Evolutionary conservation across 2,888 invertebrate genomes (phyloP).

Genomic region (Plusia festucae): DNA sequence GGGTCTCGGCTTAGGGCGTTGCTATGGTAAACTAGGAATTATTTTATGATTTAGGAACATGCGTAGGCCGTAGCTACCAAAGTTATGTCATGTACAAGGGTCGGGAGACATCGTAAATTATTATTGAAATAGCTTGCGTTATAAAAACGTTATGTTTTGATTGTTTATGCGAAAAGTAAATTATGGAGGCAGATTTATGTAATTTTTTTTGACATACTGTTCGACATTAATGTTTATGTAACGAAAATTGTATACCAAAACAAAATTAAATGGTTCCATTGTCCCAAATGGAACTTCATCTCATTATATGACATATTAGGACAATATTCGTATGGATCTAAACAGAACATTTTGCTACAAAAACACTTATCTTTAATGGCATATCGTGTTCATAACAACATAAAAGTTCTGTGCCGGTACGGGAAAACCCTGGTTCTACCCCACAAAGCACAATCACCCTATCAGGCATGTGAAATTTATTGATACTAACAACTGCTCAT

Average conservation of each 20-base stretch:
- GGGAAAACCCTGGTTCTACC: neutral
- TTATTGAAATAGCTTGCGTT: neutral
- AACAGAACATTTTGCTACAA: neutral
- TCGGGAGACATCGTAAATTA: slow-evolving; percentile 3
- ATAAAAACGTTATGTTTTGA: neutral
- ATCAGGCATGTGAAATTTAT: neutral
- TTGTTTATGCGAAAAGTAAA: neutral
- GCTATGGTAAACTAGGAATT: neutral
- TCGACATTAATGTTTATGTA: neutral
- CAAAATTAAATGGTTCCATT: neutral
- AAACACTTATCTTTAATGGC: neutral
- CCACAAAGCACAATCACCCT: neutral
- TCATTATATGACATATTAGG: no score
- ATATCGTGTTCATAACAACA: slow-evolving; percentile 1
- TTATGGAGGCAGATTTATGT: neutral
- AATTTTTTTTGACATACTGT: neutral
- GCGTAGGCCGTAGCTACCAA: neutral
- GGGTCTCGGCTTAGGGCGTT: neutral
- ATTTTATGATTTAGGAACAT: neutral
- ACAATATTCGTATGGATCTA: no score
- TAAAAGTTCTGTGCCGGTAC: neutral
- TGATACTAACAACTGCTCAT: slow-evolving; percentile 3
- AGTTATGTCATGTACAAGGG: neutral
- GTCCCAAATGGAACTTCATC: no score
- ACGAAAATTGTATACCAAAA: neutral